These are phyloP conservation scores for Baccha elongata DNA, from an alignment of 2,888 invertebrate genomes.

Conservation along the genomic window DNA sequence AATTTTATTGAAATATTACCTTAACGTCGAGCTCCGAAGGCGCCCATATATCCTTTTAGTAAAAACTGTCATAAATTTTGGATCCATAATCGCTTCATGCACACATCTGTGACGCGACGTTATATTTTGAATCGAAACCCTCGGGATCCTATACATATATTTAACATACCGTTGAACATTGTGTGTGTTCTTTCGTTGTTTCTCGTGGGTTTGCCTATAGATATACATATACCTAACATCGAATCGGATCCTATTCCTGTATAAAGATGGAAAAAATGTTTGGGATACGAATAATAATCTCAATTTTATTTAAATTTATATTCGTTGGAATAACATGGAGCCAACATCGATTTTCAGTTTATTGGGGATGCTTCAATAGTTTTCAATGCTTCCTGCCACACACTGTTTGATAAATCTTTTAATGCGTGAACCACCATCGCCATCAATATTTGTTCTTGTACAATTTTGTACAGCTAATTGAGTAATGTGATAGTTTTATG, in stretches of 20 bases:
- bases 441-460: conserved; percentile 47
- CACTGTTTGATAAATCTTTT: conserved; percentile 59
- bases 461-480: conserved; percentile 56
- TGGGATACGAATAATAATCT: conserved; percentile 56
- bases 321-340: conserved; percentile 37
- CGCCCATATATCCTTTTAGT: conserved; percentile 24
- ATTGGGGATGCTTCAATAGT: conserved; percentile 68
- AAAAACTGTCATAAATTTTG: conserved; percentile 29
- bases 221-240: no score
- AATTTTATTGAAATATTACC: conserved; percentile 54
- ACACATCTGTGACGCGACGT: background rate
- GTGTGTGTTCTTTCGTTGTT: conserved; percentile 2
- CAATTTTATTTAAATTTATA: conserved; percentile 69
- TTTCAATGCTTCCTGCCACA: conserved; percentile 70
- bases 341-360: conserved; percentile 68
- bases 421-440: conserved; percentile 50
- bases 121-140: conserved; percentile 7
- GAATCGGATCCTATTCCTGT: conserved; percentile 19
- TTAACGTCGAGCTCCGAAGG: conserved; percentile 31
- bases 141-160: conserved; percentile 13
- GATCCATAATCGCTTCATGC: conserved; percentile 1
- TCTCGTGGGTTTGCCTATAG: conserved; percentile 17
- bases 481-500: conserved; percentile 26
- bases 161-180: conserved; percentile 34
- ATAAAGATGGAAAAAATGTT: conserved; percentile 31